Evolutionary conservation across 2,113 vertebrate genomes (phyloP).

Genomic region (Macroglossus sobrinus): DNA sequence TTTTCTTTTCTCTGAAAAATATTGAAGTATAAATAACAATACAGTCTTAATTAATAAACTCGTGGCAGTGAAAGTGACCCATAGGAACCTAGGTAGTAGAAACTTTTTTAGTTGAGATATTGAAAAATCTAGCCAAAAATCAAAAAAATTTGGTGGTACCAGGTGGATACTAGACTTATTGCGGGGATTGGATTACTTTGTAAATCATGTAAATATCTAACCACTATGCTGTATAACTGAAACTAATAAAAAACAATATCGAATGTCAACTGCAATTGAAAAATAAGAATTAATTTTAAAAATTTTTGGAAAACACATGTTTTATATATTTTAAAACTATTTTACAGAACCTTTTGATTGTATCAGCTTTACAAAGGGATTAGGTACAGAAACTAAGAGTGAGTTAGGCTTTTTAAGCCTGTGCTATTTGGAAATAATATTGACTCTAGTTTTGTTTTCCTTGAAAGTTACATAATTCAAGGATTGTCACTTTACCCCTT

Average conservation of each 20-base stretch:
- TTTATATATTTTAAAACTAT: slow-evolving; percentile 29
- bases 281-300: not conserved
- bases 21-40: slow-evolving; percentile 40
- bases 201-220: too few relatives aligned
- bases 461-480: slow-evolving; percentile 8
- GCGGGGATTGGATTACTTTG: too few relatives aligned
- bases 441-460: slow-evolving; percentile 22
- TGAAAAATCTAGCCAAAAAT: not conserved
- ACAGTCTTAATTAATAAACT: slow-evolving; percentile 25
- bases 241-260: too few relatives aligned
- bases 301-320: not conserved
- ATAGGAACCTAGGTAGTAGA: not conserved
- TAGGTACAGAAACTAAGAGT: not conserved
- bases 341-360: slow-evolving; percentile 14
- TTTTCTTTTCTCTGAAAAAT: not conserved
- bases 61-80: slow-evolving; percentile 27
- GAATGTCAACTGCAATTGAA: too few relatives aligned
- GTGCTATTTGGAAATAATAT: not conserved
- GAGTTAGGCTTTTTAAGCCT: not conserved
- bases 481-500: not conserved
- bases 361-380: not conserved
- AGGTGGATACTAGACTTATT: too few relatives aligned
- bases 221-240: too few relatives aligned
- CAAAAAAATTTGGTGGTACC: not conserved
- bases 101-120: slow-evolving; percentile 19